Evolutionary conservation across 2,797 vertebrate species (phyloP), one percentile per base, ranked within the genome.

Genomic region (Clangula hyemalis): DNA sequence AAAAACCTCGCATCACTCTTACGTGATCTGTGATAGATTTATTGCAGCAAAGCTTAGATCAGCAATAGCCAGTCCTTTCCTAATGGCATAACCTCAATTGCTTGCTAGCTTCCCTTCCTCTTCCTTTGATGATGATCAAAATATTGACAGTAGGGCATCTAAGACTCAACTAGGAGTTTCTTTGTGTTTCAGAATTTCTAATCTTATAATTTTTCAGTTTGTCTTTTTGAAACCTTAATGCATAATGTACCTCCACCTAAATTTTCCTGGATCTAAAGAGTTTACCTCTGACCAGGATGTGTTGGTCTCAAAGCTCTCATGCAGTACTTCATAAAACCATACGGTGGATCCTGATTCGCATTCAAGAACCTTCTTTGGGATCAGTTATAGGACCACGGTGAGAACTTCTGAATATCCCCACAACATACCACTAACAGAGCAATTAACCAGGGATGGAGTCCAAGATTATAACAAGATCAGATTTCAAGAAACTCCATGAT

Each of bases 351-450:
- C 38, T n/a, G 16, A 18, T 74, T 32, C 39, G 41, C 38, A 77
- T 34, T 38, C 38, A 69, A 73, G 30, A 80, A 27, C 19, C 32
- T 65, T 27, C 30, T 74, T 61, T 57, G 49, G n/a, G 49, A 80
- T 47, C 30, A 3, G 3, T 2, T 36, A 32, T 0, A 73, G 15
- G 13, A 58, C 34, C 16, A 32, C 9, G 19, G 30, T 15, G 3
- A 89, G 18, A 76, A 62, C 10, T 54, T 90, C 8, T 32, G 41
- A 69, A 94, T 89, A 58, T 54, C 36, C 17, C 27, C 41, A 32
- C 16, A 62, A 72, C 3, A n/a, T 28, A 21, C 6, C 10, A 41
- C 41, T 51, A 47, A 36, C 3, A 30, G 8, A 87, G 32, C 57
- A 81, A 62, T 22, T 58, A 80, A 70, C 38, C 47, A 61, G 15